Evolutionary conservation across 1,140 invertebrate species (phyloP), one percentile per base, ranked within the genome.

Genomic region (Heliconius nattereri): DNA sequence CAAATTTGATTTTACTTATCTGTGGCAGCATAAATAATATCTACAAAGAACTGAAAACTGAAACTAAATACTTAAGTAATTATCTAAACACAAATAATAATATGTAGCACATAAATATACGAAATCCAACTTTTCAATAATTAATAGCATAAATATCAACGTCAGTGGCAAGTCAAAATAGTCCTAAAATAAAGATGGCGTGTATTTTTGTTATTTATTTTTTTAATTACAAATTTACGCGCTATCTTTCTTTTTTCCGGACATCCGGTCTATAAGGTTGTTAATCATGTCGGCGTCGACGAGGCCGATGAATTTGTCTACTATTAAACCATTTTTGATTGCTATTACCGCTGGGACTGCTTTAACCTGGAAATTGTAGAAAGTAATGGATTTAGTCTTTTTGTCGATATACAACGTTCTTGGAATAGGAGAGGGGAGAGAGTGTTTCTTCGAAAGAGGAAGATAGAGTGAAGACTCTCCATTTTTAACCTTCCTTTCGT

Each of bases 261-360:
- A 94, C 86, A 98, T 95, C 89, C 97, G 97, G 71, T 97, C 95
- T 84, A 99, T 97, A 87, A 99, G 96, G 84, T 96, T 96, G 79
- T 97, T 96, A 83, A 99, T 97, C 95, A 97, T 97, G 82, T 97
- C 96, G 20, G 97, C 96, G 86, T 99, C 98, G 20, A 97, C 96
- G 35, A 99, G 90, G 0, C 98, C 98, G 86, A 99, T 97, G 92
- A 99, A 99, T 92, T 98, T 98, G 86, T 98, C 98, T 7, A 98
- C 96, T 71, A 98, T 96, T 78, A 98, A 95, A 0, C 98, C 98
- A 94, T 98, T 97, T 79, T 97, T 97, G 37, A 99, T 96, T 13
- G 97, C 98, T 87, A 99, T 95, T 0, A 99, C 97, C 1, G 98
- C 98, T 49, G 98, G 98, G 11, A 99, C 98, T 70, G 98, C 98